A percentile compares a stretch with the other conserved stretches of the same genome.
Evolutionary conservation across 2,888 invertebrate genomes (phyloP).

Genomic region (Agonum fuliginosum): DNA sequence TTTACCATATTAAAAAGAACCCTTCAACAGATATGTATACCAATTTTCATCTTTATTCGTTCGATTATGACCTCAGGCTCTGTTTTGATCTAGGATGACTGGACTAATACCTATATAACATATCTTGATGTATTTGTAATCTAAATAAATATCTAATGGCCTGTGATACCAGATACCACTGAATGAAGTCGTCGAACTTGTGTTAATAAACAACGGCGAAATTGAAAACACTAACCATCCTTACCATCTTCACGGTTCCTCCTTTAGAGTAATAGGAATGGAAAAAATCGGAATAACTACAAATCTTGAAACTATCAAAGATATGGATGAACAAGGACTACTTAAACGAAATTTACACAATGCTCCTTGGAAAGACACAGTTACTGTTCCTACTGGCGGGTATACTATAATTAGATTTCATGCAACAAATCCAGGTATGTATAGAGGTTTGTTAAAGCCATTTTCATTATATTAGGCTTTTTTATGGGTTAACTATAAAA

Average conservation of each 20-base stretch:
- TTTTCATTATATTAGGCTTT: too few relatives aligned
- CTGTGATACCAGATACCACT: constrained; percentile 80
- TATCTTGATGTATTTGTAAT: too few relatives aligned
- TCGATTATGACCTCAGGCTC: too few relatives aligned
- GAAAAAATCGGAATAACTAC: constrained; percentile 82
- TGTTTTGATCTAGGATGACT: too few relatives aligned
- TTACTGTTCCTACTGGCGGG: constrained; percentile 93
- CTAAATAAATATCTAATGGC: too few relatives aligned
- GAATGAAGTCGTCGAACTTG: constrained; percentile 87
- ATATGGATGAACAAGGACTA: constrained; percentile 81
- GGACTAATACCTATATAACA: too few relatives aligned
- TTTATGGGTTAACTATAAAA: too few relatives aligned
- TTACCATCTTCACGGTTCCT: constrained; percentile 90
- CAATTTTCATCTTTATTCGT: too few relatives aligned
- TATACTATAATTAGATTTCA: constrained; percentile 89
- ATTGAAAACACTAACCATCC: constrained; percentile 92
- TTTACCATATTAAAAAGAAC: too few relatives aligned
- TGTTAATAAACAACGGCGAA: constrained; percentile 89
- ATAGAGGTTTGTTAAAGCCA: too few relatives aligned
- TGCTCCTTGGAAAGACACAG: constrained; percentile 91
- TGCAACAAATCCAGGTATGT: constrained; percentile 92
- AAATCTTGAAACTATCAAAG: constrained; percentile 80
- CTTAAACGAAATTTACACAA: constrained; percentile 83
- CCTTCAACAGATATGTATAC: too few relatives aligned
- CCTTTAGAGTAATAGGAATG: constrained; percentile 89